Percentiles rank a stretch among this genome's conserved stretches.
These are phyloP conservation scores for Stomatorhinus walkeri DNA, from an alignment of 2,797 vertebrate species.

Conservation along the genomic window DNA sequence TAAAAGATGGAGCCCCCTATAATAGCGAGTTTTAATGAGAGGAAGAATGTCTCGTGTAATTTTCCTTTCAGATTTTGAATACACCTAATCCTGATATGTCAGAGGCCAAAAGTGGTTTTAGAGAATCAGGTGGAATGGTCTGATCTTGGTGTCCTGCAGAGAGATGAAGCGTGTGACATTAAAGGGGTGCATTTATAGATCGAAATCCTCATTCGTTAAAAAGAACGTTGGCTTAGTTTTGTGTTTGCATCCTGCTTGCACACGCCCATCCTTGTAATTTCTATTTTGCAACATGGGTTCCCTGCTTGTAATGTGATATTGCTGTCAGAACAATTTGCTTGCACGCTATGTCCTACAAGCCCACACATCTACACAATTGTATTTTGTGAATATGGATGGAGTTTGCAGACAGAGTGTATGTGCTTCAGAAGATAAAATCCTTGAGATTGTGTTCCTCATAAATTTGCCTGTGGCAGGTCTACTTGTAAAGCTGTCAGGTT, in stretches of 20 bases:
- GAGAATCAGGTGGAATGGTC: neutral
- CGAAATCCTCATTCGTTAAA: neutral
- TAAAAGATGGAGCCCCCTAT: neutral
- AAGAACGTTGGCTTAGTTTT: neutral
- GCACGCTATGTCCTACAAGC: neutral
- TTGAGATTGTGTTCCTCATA: neutral
- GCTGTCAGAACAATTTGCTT: neutral
- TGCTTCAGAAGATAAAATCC: neutral
- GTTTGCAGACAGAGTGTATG: neutral
- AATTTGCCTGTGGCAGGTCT: neutral
- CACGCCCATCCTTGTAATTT: neutral
- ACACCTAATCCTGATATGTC: neutral
- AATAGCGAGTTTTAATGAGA: neutral
- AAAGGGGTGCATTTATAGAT: neutral
- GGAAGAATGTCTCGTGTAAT: neutral
- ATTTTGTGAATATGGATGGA: neutral
- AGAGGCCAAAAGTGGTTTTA: neutral
- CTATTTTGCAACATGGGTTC: neutral
- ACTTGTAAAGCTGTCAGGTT: neutral
- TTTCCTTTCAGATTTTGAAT: conserved; percentile 1
- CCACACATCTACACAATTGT: neutral
- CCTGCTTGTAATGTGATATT: neutral
- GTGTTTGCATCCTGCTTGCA: neutral
- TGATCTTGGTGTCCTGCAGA: neutral
- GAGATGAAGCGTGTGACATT: neutral